These are phyloP conservation scores for Ranitomeya imitator DNA, from an alignment of 2,113 vertebrate genomes.

Conservation along the genomic window DNA sequence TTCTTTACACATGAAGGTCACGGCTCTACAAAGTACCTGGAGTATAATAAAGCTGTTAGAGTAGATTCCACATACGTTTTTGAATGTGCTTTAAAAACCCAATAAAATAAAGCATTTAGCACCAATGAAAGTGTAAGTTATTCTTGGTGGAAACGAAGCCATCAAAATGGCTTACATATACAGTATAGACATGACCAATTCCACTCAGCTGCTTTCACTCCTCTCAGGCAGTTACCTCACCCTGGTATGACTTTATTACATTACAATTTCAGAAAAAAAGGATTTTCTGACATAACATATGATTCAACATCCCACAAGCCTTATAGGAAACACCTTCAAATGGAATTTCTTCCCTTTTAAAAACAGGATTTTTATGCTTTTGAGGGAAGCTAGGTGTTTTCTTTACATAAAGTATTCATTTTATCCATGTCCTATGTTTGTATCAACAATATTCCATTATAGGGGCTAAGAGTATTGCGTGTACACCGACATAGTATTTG, in stretches of 20 bases:
- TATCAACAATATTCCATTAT: slow-evolving; percentile 31
- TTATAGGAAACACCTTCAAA: slow-evolving; percentile 36
- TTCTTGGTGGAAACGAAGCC: not conserved
- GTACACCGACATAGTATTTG: slow-evolving; percentile 4
- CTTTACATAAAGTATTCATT: slow-evolving; percentile 16
- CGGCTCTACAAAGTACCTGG: not conserved
- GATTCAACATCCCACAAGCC: slow-evolving; percentile 46
- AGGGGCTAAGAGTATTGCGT: not conserved
- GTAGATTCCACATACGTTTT: not conserved
- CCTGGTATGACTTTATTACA: slow-evolving; percentile 33
- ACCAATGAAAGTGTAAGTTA: not conserved
- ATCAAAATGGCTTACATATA: not conserved
- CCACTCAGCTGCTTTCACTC: slow-evolving; percentile 8
- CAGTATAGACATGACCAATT: not conserved
- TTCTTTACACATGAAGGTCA: not conserved
- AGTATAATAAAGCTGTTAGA: too few species aligned
- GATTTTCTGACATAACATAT: slow-evolving; percentile 50
- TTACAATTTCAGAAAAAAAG: slow-evolving; percentile 17
- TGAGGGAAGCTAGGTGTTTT: slow-evolving; percentile 23
- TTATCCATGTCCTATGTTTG: slow-evolving; percentile 24
- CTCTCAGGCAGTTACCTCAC: slow-evolving; percentile 33
- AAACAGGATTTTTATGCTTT: slow-evolving; percentile 19
- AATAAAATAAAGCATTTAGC: not conserved
- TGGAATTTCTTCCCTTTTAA: slow-evolving; percentile 40
- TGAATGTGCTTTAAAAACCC: not conserved